These are phyloP conservation scores for Peromyscus nudipes DNA, from an alignment of 2,797 vertebrate genomes.

Conservation along the genomic window DNA sequence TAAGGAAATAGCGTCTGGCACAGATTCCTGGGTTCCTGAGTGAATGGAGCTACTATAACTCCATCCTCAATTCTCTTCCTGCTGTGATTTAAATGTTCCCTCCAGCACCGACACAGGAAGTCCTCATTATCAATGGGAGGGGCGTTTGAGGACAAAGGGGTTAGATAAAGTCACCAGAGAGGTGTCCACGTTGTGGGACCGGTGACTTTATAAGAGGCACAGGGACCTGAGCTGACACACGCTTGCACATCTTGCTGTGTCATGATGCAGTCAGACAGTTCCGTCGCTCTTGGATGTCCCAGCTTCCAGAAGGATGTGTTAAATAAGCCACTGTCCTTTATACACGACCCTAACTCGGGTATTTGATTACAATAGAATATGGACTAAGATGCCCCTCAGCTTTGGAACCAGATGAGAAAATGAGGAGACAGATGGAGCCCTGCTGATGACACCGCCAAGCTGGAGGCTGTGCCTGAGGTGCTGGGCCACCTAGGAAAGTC, in stretches of 20 bases:
- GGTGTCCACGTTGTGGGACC: too few species aligned
- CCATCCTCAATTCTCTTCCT: not conserved
- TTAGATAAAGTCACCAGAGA: not conserved
- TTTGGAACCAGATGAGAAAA: constrained; percentile 26
- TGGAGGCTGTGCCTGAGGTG: not conserved
- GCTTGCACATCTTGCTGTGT: not conserved
- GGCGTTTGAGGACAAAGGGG: not conserved
- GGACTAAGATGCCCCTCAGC: not conserved
- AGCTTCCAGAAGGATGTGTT: not conserved
- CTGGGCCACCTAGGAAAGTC: not conserved
- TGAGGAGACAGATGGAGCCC: constrained; percentile 4
- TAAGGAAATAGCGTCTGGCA: not conserved
- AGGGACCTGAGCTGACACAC: not conserved
- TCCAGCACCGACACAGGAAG: not conserved
- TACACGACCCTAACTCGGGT: not conserved
- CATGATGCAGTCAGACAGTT: not conserved
- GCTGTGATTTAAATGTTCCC: not conserved
- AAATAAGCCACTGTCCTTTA: not conserved
- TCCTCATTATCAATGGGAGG: not conserved
- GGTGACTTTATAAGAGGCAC: not conserved
- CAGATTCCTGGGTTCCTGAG: not conserved
- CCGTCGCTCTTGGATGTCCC: not conserved
- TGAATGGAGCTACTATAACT: not conserved
- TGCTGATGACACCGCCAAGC: not conserved
- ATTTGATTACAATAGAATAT: not conserved